Evolutionary conservation across 1,140 invertebrate species (phyloP).

Genomic region (Ceratina calcarata): DNA sequence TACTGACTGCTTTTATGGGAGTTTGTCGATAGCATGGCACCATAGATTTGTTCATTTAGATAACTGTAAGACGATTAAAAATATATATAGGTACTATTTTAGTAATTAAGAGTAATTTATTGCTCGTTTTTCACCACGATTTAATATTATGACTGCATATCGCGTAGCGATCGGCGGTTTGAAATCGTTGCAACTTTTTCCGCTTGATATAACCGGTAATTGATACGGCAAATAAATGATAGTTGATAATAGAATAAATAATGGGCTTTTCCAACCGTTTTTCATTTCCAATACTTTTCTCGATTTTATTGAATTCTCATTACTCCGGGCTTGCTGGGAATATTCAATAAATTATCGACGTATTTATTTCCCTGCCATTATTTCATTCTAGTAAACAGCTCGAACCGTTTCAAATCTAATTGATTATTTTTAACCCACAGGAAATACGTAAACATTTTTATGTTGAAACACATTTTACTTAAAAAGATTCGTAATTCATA

Average conservation of each 20-base stretch:
- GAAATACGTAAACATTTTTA: neutral
- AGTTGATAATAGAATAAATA: constrained; percentile 26
- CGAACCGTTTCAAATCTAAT: neutral
- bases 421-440: neutral
- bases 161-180: neutral
- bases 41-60: no score
- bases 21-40: neutral
- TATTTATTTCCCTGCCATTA: neutral
- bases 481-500: no score
- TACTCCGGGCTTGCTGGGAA: neutral
- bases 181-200: constrained; percentile 16
- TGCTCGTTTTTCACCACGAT: no score
- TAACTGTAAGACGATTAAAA: no score
- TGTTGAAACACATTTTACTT: no score
- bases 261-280: neutral
- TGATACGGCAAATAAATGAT: constrained; percentile 31
- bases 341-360: neutral
- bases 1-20: constrained; percentile 1
- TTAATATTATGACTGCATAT: constrained; percentile 4
- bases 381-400: neutral
- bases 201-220: constrained; percentile 22
- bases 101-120: no score
- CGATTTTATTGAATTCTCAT: constrained; percentile 13
- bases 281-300: neutral
- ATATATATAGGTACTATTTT: no score